These are phyloP conservation scores for Symphodus melops DNA, from an alignment of 2,113 vertebrate genomes.

Conservation along the genomic window DNA sequence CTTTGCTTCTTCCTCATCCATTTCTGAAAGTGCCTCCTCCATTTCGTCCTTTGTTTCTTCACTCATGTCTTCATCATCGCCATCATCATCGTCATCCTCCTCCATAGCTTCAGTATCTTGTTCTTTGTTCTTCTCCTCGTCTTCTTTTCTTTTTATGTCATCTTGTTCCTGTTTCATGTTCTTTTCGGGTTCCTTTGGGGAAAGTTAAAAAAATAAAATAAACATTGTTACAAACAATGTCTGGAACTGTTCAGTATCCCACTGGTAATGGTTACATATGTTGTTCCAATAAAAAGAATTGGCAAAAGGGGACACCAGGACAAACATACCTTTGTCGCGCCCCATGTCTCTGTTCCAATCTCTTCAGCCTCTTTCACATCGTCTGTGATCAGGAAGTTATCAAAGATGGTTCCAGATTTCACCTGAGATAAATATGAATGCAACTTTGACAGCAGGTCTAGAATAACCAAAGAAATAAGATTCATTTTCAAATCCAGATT, in stretches of 20 bases:
- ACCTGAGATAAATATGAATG: slow-evolving; percentile 74
- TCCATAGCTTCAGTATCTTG: slow-evolving; percentile 67
- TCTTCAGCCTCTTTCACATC: slow-evolving; percentile 86
- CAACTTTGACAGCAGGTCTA: not conserved
- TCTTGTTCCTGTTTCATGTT: slow-evolving; percentile 83
- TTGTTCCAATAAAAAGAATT: not conserved
- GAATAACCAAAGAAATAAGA: not conserved
- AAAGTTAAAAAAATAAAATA: not conserved
- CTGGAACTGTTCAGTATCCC: not conserved
- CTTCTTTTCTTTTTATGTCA: slow-evolving; percentile 77
- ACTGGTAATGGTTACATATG: not conserved
- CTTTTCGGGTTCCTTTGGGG: slow-evolving; percentile 76
- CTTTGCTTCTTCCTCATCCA: slow-evolving; percentile 55
- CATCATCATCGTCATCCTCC: not conserved
- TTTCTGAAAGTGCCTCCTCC: slow-evolving; percentile 62
- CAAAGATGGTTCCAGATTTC: slow-evolving; percentile 90
- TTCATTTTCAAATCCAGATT: not conserved
- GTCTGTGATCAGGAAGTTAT: slow-evolving; percentile 88
- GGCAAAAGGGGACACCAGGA: not conserved
- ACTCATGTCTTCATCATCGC: not conserved
- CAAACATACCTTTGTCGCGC: slow-evolving; percentile 82
- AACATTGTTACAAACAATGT: not conserved
- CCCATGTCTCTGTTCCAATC: slow-evolving; percentile 87
- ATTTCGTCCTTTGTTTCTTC: slow-evolving; percentile 57
- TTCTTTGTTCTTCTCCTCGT: slow-evolving; percentile 82